Conservation (phyloP, 2,888 invertebrate genomes). For the Luperina nickerlii region DNA sequence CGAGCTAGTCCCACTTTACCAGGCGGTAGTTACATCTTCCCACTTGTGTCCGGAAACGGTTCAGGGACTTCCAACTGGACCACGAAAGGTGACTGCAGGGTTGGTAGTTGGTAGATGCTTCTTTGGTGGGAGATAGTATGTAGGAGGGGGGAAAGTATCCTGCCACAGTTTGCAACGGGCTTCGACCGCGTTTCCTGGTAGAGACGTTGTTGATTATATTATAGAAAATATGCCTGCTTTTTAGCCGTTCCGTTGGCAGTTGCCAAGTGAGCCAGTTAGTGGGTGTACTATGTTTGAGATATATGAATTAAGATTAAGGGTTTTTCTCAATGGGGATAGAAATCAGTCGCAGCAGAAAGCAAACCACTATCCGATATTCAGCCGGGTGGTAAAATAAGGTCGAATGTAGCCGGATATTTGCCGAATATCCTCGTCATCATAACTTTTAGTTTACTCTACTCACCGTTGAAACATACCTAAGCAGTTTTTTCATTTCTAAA, state of each 20-base stretch:
- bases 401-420: background rate
- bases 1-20: background rate
- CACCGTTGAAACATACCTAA: background rate
- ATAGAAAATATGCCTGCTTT: background rate
- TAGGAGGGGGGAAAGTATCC: background rate
- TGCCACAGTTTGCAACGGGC: background rate
- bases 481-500: background rate
- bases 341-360: background rate
- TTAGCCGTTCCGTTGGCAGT: background rate
- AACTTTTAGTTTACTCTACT: background rate
- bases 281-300: background rate
- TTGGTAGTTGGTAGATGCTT: background rate
- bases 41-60: background rate
- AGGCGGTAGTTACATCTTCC: background rate
- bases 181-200: background rate
- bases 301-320: background rate
- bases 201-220: background rate
- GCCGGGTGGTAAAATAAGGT: background rate
- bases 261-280: no score
- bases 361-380: background rate
- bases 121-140: background rate
- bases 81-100: background rate
- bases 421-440: background rate
- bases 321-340: background rate
- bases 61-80: background rate